Conservation (phyloP, 1,140 invertebrate genomes). For the Bombus confusus region DNA sequence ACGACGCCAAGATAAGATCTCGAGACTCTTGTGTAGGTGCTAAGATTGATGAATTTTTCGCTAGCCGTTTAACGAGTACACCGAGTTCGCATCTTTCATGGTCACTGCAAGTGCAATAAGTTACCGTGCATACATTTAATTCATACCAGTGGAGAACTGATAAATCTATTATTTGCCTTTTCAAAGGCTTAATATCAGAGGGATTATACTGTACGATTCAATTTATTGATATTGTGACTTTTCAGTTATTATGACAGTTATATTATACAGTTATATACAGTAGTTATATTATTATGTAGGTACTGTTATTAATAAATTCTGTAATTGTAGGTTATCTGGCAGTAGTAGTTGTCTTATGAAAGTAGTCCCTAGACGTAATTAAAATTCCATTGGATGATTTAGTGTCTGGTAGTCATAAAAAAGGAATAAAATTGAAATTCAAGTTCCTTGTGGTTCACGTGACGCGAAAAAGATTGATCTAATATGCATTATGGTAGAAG, state of each 20-base stretch:
- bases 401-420: neutral
- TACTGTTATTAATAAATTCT: neutral
- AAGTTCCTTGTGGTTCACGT: slow-evolving; percentile 14
- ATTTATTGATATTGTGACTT: neutral
- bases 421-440: slow-evolving; percentile 43
- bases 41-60: slow-evolving; percentile 1
- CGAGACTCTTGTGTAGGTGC: neutral
- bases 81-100: neutral
- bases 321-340: neutral
- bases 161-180: neutral
- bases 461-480: slow-evolving; percentile 10
- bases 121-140: neutral
- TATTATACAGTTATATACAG: too few relatives aligned
- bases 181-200: too few relatives aligned
- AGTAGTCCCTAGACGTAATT: neutral
- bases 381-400: neutral
- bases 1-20: neutral
- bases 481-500: neutral
- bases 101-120: neutral
- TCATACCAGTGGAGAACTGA: neutral
- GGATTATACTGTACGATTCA: too few relatives aligned
- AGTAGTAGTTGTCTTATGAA: neutral
- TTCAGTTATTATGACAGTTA: neutral
- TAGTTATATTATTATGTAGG: too few relatives aligned
- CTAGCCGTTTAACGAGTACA: neutral